A percentile compares a stretch with the other conserved stretches of the same genome.
Evolutionary conservation across 2,888 invertebrate genomes (phyloP).

Genomic region (Hirtodrosophila cameraria): DNA sequence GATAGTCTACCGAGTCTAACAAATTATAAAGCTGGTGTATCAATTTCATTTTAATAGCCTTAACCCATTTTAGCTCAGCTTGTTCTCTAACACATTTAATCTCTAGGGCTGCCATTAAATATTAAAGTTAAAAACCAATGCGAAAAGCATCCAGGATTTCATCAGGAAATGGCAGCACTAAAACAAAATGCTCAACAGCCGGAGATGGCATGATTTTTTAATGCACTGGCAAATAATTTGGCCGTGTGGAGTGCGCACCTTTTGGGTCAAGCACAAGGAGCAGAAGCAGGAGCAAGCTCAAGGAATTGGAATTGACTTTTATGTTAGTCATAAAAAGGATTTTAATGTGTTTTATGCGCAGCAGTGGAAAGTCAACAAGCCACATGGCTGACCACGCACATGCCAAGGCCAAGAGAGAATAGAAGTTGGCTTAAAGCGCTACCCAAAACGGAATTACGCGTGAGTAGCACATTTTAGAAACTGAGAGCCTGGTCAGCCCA

Average conservation of each 20-base stretch:
- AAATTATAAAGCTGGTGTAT: too few relatives aligned
- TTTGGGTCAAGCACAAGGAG: constrained; percentile 59
- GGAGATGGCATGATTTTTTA: constrained; percentile 55
- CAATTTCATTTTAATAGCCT: neutral
- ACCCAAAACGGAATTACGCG: constrained; percentile 52
- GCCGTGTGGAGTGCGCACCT: constrained; percentile 28
- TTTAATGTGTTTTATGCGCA: constrained; percentile 71
- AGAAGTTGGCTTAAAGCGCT: constrained; percentile 8
- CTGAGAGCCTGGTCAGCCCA: constrained; percentile 11
- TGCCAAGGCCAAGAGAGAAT: constrained; percentile 22
- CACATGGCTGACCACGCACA: constrained; percentile 29
- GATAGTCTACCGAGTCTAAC: too few relatives aligned
- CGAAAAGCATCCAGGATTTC: neutral
- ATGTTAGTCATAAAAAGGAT: constrained; percentile 68
- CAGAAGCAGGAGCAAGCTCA: constrained; percentile 32
- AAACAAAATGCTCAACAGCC: constrained; percentile 19
- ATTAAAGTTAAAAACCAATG: constrained; percentile 16
- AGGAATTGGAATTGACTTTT: constrained; percentile 68
- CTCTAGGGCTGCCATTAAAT: constrained; percentile 9
- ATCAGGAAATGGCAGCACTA: neutral
- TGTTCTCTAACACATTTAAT: neutral
- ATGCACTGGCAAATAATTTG: constrained; percentile 46
- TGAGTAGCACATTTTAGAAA: constrained; percentile 35
- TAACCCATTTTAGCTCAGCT: neutral
- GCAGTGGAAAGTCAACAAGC: constrained; percentile 45